Base-by-base conservation (phyloP, 2,113 vertebrate genomes). In the Oenanthe melanoleuca region DNA sequence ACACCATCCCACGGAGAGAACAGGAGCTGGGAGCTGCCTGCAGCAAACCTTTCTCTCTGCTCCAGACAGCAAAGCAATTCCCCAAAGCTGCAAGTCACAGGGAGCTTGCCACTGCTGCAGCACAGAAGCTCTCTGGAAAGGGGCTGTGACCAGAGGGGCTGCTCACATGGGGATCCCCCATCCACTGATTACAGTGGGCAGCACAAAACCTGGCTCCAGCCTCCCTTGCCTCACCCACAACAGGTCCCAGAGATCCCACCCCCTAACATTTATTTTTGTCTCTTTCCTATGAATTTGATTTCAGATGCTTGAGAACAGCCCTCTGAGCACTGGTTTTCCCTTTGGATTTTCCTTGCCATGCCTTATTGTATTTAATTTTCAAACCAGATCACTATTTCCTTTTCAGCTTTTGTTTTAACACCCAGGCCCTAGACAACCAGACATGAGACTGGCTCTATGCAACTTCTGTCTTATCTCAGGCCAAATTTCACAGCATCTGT, bases 351-450 rank as follows among this genome's bases (percentile, higher is more conserved):
- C 67, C 42, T 74, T 13, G 14, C 42, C 64, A 33, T 73, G 40
- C 42, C 37, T 83, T 70, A 86, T 40, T 14, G 3, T 74, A 74
- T 37, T 80, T 89, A 15, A 37, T 93, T 92, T 94, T 77, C 73
- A 92, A 59, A 63, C 22, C 45, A 73, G 34, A 53, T 78, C 78
- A 56, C 50, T 26, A 73, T 80, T 95, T 94, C 81, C 74, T 93
- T 89, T 86, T 77, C 82, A 71, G 52, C n/a, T 44, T 92, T 89
- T 94, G 78, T 85, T 95, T 89, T 89, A 80, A 60, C 40, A 77
- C 31, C 29, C 87, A 37, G 34, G 38, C 26, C 16, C 37, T 25
- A 10, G 64, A 77, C 47, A 86, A 61, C 9, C 24, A 95, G 74
- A 82, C 55, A 74, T 5, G 12, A 80, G 24, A 78, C 64, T 38